These are phyloP conservation scores for Antennarius striatus DNA, from an alignment of 2,113 vertebrate species.

Conservation along the genomic window DNA sequence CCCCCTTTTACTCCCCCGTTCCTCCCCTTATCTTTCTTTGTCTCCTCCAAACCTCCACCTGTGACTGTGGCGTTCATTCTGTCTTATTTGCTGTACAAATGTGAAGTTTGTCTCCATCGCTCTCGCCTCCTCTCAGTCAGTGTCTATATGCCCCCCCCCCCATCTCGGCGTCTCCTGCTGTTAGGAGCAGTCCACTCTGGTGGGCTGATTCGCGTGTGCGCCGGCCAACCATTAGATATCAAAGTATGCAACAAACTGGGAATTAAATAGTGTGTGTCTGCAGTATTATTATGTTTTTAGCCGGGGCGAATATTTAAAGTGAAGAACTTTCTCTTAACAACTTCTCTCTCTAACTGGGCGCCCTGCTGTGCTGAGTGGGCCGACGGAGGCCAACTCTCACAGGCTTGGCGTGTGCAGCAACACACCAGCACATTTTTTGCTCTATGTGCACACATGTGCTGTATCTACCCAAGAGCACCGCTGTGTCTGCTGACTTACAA, in stretches of 20 bases:
- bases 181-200: slow-evolving; percentile 36
- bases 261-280: slow-evolving; percentile 4
- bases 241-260: slow-evolving; percentile 25
- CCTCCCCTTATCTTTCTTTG: background rate
- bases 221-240: slow-evolving; percentile 51
- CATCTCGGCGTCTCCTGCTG: slow-evolving; percentile 40
- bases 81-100: slow-evolving; percentile 2
- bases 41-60: slow-evolving; percentile 1
- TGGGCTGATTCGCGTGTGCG: slow-evolving; percentile 20
- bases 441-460: background rate
- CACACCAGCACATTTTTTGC: slow-evolving; percentile 9
- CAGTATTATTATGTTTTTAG: background rate
- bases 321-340: slow-evolving; percentile 32
- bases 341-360: slow-evolving; percentile 3
- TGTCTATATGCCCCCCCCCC: background rate
- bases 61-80: background rate
- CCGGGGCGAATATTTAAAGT: slow-evolving; percentile 33
- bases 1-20: background rate
- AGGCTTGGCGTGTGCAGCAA: slow-evolving; percentile 26
- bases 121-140: background rate
- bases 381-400: slow-evolving; percentile 22
- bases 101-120: background rate
- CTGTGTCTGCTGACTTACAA: slow-evolving; percentile 29
- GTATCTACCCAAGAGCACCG: background rate
- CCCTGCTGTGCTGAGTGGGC: slow-evolving; percentile 47